Evolutionary conservation across 2,888 invertebrate species (phyloP).

Genomic region (Himalopsyche tibetana): DNA sequence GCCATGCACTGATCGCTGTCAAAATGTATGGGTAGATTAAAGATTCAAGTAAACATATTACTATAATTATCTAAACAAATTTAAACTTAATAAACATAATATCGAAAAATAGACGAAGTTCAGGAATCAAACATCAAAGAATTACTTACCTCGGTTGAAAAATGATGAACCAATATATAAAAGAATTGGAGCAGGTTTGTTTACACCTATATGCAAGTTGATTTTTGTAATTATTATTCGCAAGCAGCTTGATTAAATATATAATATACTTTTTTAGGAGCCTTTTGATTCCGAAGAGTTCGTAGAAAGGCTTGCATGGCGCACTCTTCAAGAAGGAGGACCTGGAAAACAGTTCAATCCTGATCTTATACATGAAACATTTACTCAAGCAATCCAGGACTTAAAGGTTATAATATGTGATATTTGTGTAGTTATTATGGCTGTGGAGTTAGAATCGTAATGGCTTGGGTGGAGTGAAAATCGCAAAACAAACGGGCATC

Average conservation of each 20-base stretch:
- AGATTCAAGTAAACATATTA: too few relatives aligned
- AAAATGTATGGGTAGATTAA: too few relatives aligned
- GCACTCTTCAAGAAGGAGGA: conserved; percentile 88
- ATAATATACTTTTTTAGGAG: conserved; percentile 80
- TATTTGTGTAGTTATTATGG: neutral
- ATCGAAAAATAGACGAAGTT: too few relatives aligned
- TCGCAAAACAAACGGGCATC: too few relatives aligned
- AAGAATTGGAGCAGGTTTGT: conserved; percentile 88
- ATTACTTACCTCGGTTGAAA: conserved; percentile 69
- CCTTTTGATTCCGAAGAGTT: conserved; percentile 98
- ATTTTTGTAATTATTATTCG: neutral
- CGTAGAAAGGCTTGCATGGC: conserved; percentile 96
- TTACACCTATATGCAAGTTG: neutral
- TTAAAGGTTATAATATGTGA: conserved; percentile 56
- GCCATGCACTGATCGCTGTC: too few relatives aligned
- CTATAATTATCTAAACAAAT: too few relatives aligned
- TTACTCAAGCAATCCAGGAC: conserved; percentile 94
- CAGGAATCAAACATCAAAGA: too few relatives aligned
- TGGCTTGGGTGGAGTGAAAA: too few relatives aligned
- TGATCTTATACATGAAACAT: conserved; percentile 91
- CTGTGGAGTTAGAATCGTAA: too few relatives aligned
- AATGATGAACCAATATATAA: conserved; percentile 93
- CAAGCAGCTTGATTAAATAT: neutral
- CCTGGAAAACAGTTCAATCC: conserved; percentile 86
- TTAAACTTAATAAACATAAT: too few relatives aligned